A percentile compares a stretch with the other conserved stretches of the same genome.
These are phyloP conservation scores for Machaerirhynchus nigripectus DNA, from an alignment of 2,113 vertebrate species.

Conservation along the genomic window DNA sequence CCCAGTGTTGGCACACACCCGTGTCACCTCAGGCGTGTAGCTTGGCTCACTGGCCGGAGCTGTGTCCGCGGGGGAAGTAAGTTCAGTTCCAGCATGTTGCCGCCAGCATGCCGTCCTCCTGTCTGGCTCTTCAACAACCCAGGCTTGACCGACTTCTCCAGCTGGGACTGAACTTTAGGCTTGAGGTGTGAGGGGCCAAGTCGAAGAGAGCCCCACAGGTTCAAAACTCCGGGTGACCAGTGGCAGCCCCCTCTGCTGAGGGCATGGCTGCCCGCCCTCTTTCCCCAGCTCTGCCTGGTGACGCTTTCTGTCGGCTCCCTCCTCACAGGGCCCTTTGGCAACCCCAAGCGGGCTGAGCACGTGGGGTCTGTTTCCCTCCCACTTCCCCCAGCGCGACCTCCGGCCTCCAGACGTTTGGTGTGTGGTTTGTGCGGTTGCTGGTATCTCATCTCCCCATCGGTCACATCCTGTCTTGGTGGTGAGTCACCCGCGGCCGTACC, in stretches of 20 bases:
- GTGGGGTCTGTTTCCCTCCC: background rate
- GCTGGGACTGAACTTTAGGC: background rate
- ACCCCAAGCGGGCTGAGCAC: background rate
- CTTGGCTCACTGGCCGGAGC: rapidly evolving
- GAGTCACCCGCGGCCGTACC: background rate
- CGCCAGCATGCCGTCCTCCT: background rate
- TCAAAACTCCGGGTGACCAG: rapidly evolving
- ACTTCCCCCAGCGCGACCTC: background rate
- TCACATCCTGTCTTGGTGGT: slow-evolving; percentile 25
- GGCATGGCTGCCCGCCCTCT: rapidly evolving
- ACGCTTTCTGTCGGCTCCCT: background rate
- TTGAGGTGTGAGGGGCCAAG: background rate
- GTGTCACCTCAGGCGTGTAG: rapidly evolving
- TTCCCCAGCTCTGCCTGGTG: rapidly evolving
- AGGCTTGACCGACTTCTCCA: background rate
- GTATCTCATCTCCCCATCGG: slow-evolving; percentile 44
- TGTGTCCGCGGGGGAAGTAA: rapidly evolving
- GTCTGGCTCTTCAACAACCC: background rate
- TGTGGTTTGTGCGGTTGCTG: slow-evolving; percentile 31
- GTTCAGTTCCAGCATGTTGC: background rate
- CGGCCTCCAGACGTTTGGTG: background rate
- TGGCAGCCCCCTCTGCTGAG: rapidly evolving
- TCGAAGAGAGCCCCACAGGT: background rate
- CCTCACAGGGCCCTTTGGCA: background rate
- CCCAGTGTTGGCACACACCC: background rate